These are phyloP conservation scores for Menidia menidia DNA, from an alignment of 2,797 vertebrate species.

Conservation along the genomic window DNA sequence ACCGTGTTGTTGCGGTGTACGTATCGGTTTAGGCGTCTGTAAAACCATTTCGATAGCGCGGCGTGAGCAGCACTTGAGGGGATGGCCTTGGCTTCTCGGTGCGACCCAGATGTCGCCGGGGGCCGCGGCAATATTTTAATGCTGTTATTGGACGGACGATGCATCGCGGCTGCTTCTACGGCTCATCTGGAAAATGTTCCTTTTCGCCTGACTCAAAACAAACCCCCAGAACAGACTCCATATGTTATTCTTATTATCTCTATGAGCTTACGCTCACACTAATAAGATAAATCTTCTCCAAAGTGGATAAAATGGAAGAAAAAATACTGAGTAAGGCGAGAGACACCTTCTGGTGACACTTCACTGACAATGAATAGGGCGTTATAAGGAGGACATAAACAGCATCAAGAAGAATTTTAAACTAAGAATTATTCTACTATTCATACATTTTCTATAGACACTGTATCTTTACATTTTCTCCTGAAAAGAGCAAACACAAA, in stretches of 20 bases:
- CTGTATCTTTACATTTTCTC: too few species aligned
- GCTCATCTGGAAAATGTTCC: conserved; percentile 61
- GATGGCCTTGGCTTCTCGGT: conserved; percentile 32
- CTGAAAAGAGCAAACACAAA: background rate
- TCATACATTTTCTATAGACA: too few species aligned
- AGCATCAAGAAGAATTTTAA: background rate
- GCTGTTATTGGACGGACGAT: conserved; percentile 59
- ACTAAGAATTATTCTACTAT: too few species aligned
- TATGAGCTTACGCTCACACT: conserved; percentile 50
- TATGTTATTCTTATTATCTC: conserved; percentile 66
- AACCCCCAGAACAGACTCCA: conserved; percentile 59
- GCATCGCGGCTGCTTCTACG: conserved; percentile 47
- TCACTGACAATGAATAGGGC: conserved; percentile 39
- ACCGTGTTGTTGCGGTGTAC: conserved; percentile 14
- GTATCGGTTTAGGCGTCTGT: conserved; percentile 30
- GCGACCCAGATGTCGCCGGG: conserved; percentile 60
- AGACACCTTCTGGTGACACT: conserved; percentile 56
- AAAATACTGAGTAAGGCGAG: conserved; percentile 48
- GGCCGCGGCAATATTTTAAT: conserved; percentile 50
- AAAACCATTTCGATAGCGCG: conserved; percentile 26
- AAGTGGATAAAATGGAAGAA: conserved; percentile 43
- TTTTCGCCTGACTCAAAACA: conserved; percentile 59
- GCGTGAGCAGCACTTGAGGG: conserved; percentile 35
- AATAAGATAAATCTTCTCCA: conserved; percentile 51
- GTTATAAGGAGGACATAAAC: conserved; percentile 31